phyloP scores from a whole-genome alignment of 2,797 vertebrate species.

The Sebastes itinus region DNA sequence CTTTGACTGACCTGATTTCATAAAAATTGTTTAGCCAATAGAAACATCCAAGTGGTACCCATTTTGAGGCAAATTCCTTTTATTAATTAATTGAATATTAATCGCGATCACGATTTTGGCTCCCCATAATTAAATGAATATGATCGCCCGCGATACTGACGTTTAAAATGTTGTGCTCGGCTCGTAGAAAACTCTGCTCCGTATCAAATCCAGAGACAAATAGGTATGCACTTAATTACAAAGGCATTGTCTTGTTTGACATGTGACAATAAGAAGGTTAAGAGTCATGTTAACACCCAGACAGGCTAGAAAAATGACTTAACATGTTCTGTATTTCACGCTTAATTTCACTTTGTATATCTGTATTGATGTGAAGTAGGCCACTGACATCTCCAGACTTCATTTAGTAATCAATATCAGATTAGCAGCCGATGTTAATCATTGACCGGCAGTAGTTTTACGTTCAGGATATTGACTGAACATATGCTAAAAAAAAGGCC shows the following conservation, averaged over 20 bases:
- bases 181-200: too few species aligned
- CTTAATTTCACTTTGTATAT: neutral
- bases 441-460: slow-evolving; percentile 1
- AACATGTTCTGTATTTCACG: neutral
- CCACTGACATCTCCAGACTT: neutral
- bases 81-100: neutral
- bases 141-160: accelerated
- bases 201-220: too few species aligned
- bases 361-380: neutral
- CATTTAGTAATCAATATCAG: neutral
- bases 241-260: neutral
- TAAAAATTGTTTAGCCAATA: neutral
- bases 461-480: neutral
- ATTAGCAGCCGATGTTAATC: neutral
- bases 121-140: too few species aligned
- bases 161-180: too few species aligned
- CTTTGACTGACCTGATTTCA: neutral
- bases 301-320: neutral
- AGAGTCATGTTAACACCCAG: neutral
- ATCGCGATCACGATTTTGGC: too few species aligned
- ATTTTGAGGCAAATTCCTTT: neutral
- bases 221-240: neutral
- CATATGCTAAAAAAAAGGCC: slow-evolving; percentile 11
- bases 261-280: neutral
- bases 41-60: neutral